A percentile compares a stretch with the other conserved stretches of the same genome.
phyloP scores from a whole-genome alignment of 2,888 invertebrate genomes.

The Calliphora vomitoria region DNA sequence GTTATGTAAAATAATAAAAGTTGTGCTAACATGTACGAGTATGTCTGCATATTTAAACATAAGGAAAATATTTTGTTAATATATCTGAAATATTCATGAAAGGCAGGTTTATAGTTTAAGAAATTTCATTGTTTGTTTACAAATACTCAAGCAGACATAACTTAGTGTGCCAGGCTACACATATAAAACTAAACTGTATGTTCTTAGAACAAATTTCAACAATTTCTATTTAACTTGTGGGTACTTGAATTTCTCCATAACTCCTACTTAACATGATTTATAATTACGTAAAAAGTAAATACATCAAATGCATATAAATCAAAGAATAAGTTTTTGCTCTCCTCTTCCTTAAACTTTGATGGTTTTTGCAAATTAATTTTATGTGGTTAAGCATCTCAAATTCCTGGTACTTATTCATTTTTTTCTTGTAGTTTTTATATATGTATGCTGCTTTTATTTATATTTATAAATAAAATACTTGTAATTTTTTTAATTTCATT shows the following conservation, averaged over 20 bases:
- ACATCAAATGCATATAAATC: neutral
- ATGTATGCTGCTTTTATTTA: neutral
- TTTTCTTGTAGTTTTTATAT: neutral
- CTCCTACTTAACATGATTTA: neutral
- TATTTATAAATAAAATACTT: too few relatives aligned
- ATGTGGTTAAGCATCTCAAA: neutral
- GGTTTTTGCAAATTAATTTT: neutral
- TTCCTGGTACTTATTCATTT: neutral
- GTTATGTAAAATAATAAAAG: neutral
- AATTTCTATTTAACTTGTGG: neutral
- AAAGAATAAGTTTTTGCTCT: neutral
- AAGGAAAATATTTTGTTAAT: neutral
- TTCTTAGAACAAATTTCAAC: neutral
- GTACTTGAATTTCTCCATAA: too few relatives aligned
- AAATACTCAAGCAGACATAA: neutral
- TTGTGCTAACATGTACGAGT: neutral
- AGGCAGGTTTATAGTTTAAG: neutral
- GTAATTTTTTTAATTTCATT: too few relatives aligned
- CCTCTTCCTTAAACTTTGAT: neutral
- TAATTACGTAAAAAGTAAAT: too few relatives aligned
- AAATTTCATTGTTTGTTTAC: neutral
- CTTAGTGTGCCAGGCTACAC: neutral
- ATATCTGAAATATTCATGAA: neutral
- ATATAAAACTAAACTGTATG: neutral
- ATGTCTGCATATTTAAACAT: neutral